Conservation (phyloP, 2,888 invertebrate species). For the Drosophila yooni region DNA sequence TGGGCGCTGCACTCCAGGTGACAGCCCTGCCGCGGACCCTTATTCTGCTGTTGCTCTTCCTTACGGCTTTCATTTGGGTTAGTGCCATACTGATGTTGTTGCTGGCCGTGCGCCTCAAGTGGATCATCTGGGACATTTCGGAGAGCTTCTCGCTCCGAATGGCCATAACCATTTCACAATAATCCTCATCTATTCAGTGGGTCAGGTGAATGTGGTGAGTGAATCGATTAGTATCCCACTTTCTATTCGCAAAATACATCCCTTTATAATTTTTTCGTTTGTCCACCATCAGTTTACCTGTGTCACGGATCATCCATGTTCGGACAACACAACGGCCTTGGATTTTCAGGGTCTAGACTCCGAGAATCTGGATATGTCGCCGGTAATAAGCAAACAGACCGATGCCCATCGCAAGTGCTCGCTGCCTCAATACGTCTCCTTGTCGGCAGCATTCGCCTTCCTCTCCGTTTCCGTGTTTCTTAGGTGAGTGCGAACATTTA, state of each 20-base stretch:
- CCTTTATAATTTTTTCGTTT: not conserved
- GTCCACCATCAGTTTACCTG: constrained; percentile 87
- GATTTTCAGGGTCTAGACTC: constrained; percentile 18
- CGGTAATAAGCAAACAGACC: constrained; percentile 58
- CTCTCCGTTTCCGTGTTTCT: constrained; percentile 94
- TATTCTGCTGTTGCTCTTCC: constrained; percentile 92
- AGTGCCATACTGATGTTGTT: constrained; percentile 93
- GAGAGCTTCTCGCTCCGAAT: constrained; percentile 92
- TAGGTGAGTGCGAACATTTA: constrained; percentile 79
- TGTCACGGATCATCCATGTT: constrained; percentile 85
- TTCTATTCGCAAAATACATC: not conserved
- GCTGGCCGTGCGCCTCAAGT: constrained; percentile 92
- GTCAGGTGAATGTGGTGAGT: constrained; percentile 97
- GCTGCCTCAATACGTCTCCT: constrained; percentile 93
- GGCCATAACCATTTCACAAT: constrained; percentile 94
- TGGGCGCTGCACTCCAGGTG: constrained; percentile 90
- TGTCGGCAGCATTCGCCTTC: constrained; percentile 93
- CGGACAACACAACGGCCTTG: constrained; percentile 64
- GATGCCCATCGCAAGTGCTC: constrained; percentile 92
- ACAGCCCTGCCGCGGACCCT: constrained; percentile 93
- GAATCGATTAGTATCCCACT: not conserved
- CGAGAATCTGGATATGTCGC: constrained; percentile 26
- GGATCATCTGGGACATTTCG: constrained; percentile 94
- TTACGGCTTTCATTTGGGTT: constrained; percentile 96
- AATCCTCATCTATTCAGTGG: constrained; percentile 93